phyloP scores from a whole-genome alignment of 1,140 invertebrate genomes.

The Brachystomella parvula region DNA sequence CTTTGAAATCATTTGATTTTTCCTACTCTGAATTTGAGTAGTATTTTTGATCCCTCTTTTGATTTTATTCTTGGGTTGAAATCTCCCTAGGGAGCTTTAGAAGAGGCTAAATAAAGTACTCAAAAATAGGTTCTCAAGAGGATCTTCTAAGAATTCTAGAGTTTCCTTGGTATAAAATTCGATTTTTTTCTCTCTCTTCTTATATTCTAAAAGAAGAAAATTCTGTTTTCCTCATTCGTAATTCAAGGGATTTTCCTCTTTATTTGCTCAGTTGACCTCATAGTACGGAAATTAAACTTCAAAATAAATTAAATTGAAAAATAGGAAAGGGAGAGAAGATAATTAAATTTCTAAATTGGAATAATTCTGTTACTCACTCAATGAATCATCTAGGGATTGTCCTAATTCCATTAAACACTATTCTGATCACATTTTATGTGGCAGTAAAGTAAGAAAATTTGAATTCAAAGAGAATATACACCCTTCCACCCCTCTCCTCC shows the following conservation, averaged over 20 bases:
- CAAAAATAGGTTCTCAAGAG: constrained; percentile 3
- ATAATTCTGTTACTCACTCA: too few species aligned
- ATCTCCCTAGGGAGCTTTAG: constrained; percentile 15
- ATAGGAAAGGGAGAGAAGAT: too few species aligned
- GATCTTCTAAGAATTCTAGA: not conserved
- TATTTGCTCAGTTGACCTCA: not conserved
- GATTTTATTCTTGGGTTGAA: not conserved
- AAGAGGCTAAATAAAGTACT: constrained; percentile 20
- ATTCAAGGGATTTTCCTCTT: not conserved
- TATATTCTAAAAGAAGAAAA: not conserved
- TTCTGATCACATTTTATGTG: too few species aligned
- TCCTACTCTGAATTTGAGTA: not conserved
- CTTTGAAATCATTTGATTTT: not conserved
- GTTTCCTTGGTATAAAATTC: not conserved
- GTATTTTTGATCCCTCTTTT: constrained; percentile 14
- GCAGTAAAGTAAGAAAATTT: too few species aligned
- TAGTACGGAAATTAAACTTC: not conserved
- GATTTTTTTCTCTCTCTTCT: not conserved
- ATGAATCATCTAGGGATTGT: too few species aligned
- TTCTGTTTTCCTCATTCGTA: not conserved
- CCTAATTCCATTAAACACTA: too few species aligned
- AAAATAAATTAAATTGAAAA: not conserved
- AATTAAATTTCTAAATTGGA: too few species aligned
- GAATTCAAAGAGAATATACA: too few species aligned
- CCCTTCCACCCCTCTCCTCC: too few species aligned